Base-by-base conservation (phyloP, 2,888 invertebrate genomes). In the Lasioglossum calceatum region DNA sequence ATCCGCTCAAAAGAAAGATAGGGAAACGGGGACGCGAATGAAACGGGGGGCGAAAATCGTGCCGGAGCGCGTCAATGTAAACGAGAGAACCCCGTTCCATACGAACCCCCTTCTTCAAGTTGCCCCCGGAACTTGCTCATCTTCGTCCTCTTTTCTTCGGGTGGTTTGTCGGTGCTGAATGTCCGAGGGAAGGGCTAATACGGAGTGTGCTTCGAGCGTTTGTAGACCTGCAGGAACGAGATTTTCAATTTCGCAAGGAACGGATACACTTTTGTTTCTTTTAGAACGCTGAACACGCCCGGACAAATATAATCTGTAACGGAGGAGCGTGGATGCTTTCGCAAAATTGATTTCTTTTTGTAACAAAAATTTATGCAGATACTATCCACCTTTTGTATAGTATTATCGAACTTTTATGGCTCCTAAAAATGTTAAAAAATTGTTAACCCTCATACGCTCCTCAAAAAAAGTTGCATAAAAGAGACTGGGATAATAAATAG, bases 1-100 rank as follows among this genome's bases (percentile, higher is more conserved):
- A 87, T 87, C 77, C 77, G 58, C 8, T 80, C 47, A 85, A 85
- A 84, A 78, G 79, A n/a, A 78, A 82, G 87, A 87, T 75, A 80
- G 19, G 47, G 19, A 39, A 54, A 64, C 58, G 71, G 70, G 61
- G n/a, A 61, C 67, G 73, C 16, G 72, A 70, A 32, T 50, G 44
- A 12, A 44, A 44, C 32, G 84, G 86, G 77, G 79, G 75, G 82
- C 19, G 87, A 87, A 87, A 87, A 87, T 87, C 82, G 77, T 16
- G 86, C 19, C 64, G 3, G 27, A 14, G 32, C 79, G 87, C 86
- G 81, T 79, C 54, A 82, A 82, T 86, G 86, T 82, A 87, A 87
- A 87, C 87, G 61, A 58, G 70, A 54, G 54, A n/a, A 10, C 10
- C 54, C 10, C 10, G 54, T 8, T 10, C 54, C 14, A 23, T 54